Conservation (phyloP, 2,113 vertebrate species). For the Corythaeola cristata region DNA sequence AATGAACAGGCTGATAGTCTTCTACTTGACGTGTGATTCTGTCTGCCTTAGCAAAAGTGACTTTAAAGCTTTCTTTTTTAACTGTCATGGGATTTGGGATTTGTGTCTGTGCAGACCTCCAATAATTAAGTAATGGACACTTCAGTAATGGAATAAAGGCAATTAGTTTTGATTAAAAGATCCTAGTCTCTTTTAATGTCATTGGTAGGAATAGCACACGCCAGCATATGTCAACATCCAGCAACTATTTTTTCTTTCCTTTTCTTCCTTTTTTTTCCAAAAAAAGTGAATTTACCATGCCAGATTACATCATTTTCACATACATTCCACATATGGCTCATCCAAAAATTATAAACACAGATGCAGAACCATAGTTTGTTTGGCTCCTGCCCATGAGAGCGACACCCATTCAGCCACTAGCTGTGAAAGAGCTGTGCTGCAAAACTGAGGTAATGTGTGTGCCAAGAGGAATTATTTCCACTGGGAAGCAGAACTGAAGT, state of each 20-base stretch:
- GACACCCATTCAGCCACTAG: neutral
- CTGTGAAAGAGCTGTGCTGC: conserved; percentile 14
- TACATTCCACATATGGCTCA: neutral
- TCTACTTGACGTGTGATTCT: neutral
- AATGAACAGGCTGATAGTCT: neutral
- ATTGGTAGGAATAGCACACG: neutral
- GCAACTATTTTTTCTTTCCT: neutral
- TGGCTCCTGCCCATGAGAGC: conserved; percentile 3
- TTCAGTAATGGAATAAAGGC: neutral
- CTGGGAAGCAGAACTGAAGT: conserved; percentile 1
- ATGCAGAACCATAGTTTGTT: conserved; percentile 11
- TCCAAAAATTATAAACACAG: conserved; percentile 53
- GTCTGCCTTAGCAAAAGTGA: neutral
- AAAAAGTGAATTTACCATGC: neutral
- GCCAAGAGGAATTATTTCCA: conserved; percentile 18
- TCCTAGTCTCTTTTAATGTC: neutral
- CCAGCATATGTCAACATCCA: neutral
- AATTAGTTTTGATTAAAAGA: conserved; percentile 42
- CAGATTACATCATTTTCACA: conserved; percentile 47
- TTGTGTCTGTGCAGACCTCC: neutral
- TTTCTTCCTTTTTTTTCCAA: neutral
- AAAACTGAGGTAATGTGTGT: neutral
- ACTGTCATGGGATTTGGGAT: neutral
- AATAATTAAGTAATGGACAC: neutral
- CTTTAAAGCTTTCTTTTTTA: neutral